phyloP scores from a whole-genome alignment of 2,113 vertebrate species.

The Brienomyrus brachyistius region DNA sequence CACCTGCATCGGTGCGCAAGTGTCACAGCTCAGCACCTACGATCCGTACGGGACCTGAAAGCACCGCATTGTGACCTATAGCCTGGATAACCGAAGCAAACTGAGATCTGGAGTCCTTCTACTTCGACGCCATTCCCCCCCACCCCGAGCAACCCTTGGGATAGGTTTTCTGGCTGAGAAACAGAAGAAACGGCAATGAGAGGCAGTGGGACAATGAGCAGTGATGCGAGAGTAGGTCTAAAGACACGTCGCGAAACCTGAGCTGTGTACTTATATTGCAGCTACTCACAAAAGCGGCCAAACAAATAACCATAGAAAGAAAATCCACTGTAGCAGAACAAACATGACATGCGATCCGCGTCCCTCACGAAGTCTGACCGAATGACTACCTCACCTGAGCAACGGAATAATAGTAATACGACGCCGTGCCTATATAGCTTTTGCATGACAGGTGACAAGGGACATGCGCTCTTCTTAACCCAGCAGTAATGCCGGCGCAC shows the following conservation, averaged over 20 bases:
- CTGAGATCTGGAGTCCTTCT: background rate
- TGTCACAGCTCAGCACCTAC: background rate
- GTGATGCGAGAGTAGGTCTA: slow-evolving; percentile 1
- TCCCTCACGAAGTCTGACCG: slow-evolving; percentile 39
- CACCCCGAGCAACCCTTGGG: background rate
- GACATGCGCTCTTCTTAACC: slow-evolving; percentile 6
- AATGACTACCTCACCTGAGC: slow-evolving; percentile 37
- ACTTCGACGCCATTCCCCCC: background rate
- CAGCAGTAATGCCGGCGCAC: slow-evolving; percentile 18
- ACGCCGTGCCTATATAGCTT: slow-evolving; percentile 37
- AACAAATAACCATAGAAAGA: slow-evolving; percentile 25
- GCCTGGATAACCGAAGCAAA: background rate
- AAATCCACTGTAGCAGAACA: slow-evolving; percentile 21
- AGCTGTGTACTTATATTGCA: slow-evolving; percentile 21
- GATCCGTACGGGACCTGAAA: background rate
- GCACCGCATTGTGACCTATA: background rate
- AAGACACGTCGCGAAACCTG: slow-evolving; percentile 18
- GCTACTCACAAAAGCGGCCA: slow-evolving; percentile 4
- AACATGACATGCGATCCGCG: slow-evolving; percentile 39
- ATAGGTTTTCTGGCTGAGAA: background rate
- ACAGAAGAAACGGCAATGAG: background rate
- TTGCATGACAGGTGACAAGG: slow-evolving; percentile 23
- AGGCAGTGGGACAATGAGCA: slow-evolving; percentile 10
- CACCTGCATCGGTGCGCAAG: background rate
- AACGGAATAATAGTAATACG: slow-evolving; percentile 35